Percentiles rank a stretch among this genome's conserved stretches.
These are phyloP conservation scores for Palythoa grandis DNA, from an alignment of 92 coral and sea anemone species.

Conservation along the genomic window DNA sequence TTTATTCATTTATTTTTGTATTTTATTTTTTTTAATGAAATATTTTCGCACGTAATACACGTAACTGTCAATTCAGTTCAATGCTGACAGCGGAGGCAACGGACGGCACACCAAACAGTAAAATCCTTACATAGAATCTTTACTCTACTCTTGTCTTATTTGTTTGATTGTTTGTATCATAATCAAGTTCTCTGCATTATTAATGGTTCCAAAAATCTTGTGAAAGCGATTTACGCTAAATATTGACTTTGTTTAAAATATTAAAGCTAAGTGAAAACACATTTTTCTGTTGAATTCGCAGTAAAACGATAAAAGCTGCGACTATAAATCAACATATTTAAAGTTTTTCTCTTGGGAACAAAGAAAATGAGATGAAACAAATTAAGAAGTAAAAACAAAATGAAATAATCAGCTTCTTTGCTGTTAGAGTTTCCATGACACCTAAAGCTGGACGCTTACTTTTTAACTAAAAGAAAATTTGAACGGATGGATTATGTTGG, in stretches of 20 bases:
- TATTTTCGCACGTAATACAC: too few species aligned
- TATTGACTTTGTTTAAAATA: slow-evolving; percentile 23
- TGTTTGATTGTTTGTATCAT: slow-evolving; percentile 27
- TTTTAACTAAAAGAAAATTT: neutral
- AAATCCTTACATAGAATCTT: neutral
- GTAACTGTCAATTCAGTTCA: too few species aligned
- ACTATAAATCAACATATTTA: neutral
- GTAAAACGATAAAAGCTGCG: neutral
- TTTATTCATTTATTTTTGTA: neutral
- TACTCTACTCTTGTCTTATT: neutral
- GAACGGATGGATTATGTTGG: neutral
- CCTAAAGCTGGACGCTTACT: neutral
- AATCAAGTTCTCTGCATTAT: slow-evolving; percentile 6
- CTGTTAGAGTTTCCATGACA: neutral
- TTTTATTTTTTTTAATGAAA: too few species aligned
- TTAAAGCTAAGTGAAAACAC: neutral
- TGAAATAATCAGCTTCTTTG: neutral
- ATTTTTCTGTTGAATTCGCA: neutral
- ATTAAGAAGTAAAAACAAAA: neutral
- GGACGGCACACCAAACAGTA: neutral
- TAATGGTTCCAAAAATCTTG: slow-evolving; percentile 9
- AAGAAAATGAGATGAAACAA: neutral
- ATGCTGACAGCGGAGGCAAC: too few species aligned
- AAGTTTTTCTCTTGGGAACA: neutral
- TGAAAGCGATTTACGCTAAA: slow-evolving; percentile 17